phyloP scores from a whole-genome alignment of 2,113 vertebrate genomes.

The Proterorhinus semilunaris region DNA sequence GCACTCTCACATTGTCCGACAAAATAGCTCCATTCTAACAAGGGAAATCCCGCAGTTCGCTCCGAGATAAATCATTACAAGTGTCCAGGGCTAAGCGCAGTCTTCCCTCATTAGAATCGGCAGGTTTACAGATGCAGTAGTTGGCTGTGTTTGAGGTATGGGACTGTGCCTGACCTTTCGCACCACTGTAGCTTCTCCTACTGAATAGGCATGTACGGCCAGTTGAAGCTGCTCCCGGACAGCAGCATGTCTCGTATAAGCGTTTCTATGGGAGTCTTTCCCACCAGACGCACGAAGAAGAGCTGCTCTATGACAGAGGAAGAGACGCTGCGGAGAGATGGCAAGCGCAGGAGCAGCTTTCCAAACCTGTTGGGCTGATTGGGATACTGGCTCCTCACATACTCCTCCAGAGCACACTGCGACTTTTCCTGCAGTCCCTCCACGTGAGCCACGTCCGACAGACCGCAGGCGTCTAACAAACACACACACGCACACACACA shows the following conservation, averaged over 20 bases:
- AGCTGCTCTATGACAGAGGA: constrained; percentile 99
- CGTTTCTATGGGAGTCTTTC: constrained; percentile 99
- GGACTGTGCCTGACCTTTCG: constrained; percentile 39
- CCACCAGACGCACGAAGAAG: constrained; percentile 99
- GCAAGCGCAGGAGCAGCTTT: constrained; percentile 95
- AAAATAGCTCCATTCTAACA: constrained; percentile 22
- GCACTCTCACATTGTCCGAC: constrained; percentile 5
- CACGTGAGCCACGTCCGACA: constrained; percentile 94
- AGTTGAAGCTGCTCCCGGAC: constrained; percentile 99
- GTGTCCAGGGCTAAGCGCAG: constrained; percentile 33
- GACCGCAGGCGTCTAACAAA: constrained; percentile 92
- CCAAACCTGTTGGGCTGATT: constrained; percentile 96
- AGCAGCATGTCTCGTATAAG: constrained; percentile 99
- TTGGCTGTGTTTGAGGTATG: constrained; percentile 33
- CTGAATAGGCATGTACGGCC: constrained; percentile 98
- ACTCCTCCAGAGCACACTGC: constrained; percentile 97
- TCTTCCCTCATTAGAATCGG: constrained; percentile 19
- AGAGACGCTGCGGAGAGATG: constrained; percentile 96
- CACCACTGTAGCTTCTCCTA: constrained; percentile 54
- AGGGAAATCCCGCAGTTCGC: constrained; percentile 24
- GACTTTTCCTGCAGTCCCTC: constrained; percentile 98
- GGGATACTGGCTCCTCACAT: constrained; percentile 96
- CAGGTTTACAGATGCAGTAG: constrained; percentile 12
- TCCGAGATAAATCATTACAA: neutral
- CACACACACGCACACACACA: constrained; percentile 9